These are phyloP conservation scores for Masticophis lateralis DNA, from an alignment of 2,797 vertebrate species.

Conservation along the genomic window DNA sequence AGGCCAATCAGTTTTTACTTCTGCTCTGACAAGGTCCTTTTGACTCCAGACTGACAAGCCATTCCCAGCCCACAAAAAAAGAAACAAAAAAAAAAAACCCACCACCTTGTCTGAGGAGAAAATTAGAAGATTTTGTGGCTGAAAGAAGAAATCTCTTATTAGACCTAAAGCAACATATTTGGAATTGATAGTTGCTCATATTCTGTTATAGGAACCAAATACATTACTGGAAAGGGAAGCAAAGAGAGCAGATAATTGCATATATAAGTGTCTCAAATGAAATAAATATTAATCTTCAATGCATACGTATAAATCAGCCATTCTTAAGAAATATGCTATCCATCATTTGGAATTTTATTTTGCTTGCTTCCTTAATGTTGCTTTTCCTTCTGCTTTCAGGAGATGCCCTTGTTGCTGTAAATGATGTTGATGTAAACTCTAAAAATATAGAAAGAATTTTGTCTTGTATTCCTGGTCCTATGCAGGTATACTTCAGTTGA, in stretches of 20 bases:
- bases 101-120: neutral
- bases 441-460: slow-evolving; percentile 96
- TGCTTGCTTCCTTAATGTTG: slow-evolving; percentile 12
- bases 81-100: neutral
- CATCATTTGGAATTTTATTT: neutral
- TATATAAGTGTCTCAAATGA: neutral
- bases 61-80: neutral
- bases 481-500: slow-evolving; percentile 77
- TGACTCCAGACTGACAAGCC: slow-evolving; percentile 47
- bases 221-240: neutral
- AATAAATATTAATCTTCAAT: neutral
- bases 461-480: slow-evolving; percentile 91
- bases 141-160: neutral
- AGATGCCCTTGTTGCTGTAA: slow-evolving; percentile 88
- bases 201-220: neutral
- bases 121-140: neutral
- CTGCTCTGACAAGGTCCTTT: slow-evolving; percentile 37
- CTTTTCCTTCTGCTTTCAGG: slow-evolving; percentile 73
- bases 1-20: neutral
- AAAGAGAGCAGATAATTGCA: neutral
- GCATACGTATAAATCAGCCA: neutral
- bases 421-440: slow-evolving; percentile 90
- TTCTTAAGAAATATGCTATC: neutral
- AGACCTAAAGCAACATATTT: neutral
- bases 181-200: neutral